Conservation (phyloP, 2,888 invertebrate species). For the Drosophila setosimentum region DNA sequence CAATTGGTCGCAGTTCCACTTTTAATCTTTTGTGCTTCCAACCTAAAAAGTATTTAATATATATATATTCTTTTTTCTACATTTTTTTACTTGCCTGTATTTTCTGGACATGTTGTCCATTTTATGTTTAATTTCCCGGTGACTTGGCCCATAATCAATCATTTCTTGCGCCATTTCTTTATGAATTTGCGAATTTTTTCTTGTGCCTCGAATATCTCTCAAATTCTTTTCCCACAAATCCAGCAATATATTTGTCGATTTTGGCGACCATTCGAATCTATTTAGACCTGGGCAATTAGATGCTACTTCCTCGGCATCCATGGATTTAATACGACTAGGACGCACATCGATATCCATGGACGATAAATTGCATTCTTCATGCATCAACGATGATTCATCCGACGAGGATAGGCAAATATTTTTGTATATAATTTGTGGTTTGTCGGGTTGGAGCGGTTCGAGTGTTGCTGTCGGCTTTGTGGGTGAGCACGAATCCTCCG, state of each 20-base stretch:
- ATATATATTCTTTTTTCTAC: background rate
- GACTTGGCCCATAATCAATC: constrained; percentile 39
- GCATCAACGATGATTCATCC: constrained; percentile 14
- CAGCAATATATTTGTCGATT: constrained; percentile 56
- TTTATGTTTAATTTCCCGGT: constrained; percentile 55
- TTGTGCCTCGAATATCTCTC: constrained; percentile 42
- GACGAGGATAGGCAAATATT: constrained; percentile 40
- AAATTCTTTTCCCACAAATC: constrained; percentile 62
- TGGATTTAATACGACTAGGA: background rate
- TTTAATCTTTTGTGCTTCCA: constrained; percentile 42
- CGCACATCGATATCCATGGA: background rate
- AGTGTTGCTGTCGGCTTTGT: background rate
- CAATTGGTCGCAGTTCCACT: constrained; percentile 47
- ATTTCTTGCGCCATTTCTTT: constrained; percentile 51
- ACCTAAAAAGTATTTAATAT: constrained; percentile 15
- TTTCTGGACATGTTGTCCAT: constrained; percentile 63
- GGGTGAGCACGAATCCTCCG: constrained; percentile 21
- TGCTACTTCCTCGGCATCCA: background rate
- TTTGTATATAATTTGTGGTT: constrained; percentile 16
- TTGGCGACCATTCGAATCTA: constrained; percentile 55
- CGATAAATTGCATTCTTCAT: background rate
- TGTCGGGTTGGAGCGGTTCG: background rate
- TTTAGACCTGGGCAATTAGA: background rate
- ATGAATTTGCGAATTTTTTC: constrained; percentile 44
- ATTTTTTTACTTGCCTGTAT: constrained; percentile 36